Evolutionary conservation across 2,797 vertebrate species (phyloP).

Genomic region (Loriculus beryllinus): DNA sequence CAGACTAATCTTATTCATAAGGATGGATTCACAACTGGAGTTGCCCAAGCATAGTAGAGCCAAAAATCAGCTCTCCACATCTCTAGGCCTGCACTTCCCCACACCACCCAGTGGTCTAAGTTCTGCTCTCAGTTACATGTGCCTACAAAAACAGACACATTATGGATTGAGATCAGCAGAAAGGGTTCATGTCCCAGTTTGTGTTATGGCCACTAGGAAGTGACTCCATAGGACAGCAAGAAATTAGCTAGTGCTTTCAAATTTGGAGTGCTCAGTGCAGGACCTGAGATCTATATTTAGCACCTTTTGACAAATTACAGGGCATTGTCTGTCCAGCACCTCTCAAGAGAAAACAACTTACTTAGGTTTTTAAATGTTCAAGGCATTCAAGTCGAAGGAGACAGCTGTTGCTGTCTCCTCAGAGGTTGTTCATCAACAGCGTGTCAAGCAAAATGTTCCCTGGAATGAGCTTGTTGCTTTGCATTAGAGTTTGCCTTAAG

Average conservation of each 20-base stretch:
- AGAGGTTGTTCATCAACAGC: neutral
- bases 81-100: neutral
- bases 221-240: neutral
- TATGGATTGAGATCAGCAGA: neutral
- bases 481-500: neutral
- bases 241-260: neutral
- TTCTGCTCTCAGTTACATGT: neutral
- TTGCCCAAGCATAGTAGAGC: neutral
- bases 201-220: neutral
- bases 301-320: neutral
- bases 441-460: neutral
- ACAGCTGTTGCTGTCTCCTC: neutral
- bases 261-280: neutral
- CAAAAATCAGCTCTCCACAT: neutral
- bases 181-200: neutral
- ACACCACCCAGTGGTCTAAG: neutral
- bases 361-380: neutral
- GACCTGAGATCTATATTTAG: neutral
- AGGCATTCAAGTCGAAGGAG: neutral
- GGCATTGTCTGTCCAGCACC: neutral
- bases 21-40: neutral
- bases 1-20: neutral
- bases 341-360: neutral
- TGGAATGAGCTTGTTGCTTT: neutral
- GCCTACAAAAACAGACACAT: neutral